Evolutionary conservation across 1,140 invertebrate genomes (phyloP), one percentile per base, ranked within the genome.

Genomic region (Megalonaias nervosa): DNA sequence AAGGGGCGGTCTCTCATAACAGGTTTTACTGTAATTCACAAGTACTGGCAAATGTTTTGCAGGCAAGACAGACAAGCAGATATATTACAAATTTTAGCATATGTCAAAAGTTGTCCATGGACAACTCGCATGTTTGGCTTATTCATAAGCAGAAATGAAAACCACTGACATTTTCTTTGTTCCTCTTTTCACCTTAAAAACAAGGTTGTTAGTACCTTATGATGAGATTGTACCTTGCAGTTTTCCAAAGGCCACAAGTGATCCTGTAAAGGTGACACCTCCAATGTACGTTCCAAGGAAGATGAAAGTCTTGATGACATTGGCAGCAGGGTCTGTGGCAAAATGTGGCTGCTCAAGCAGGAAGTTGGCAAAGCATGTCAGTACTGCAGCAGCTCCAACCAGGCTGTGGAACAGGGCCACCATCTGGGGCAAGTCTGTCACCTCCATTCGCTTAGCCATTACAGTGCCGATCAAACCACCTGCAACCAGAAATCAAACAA

Each of bases 201-300:
- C 38, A 6, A 38, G 4, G 38, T 38, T 38, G 38, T 38, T 9
- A 38, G 38, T 38, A 38, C 38, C 38, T 48, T 48, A 9, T 48
- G 0, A 48, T 9, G 11, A 11, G 38, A 48, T 61, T 75, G 76
- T 75, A 92, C 92, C 93, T 92, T 97, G 96, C 12, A 97, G 93
- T 92, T 97, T 97, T 74, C 96, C 96, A 91, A 97, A 97, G n/a
- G 96, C 96, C 61, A 97, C 93, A 60, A 97, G 90, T 0, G 95
- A 96, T 3, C 96, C 96, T 84, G 95, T 96, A 92, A 97, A 97
- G 14, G 96, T 97, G 58, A 97, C 94, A 66, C 95, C 96, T 81
- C 96, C 96, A 86, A 98, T 98, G 90, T 95, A 97, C 1, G 96
- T 96, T 12, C 96, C 96, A 11, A 97, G 92, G 91, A 97, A 97